Evolutionary conservation across 1,140 invertebrate species (phyloP).

Genomic region (Pararge aegeria): DNA sequence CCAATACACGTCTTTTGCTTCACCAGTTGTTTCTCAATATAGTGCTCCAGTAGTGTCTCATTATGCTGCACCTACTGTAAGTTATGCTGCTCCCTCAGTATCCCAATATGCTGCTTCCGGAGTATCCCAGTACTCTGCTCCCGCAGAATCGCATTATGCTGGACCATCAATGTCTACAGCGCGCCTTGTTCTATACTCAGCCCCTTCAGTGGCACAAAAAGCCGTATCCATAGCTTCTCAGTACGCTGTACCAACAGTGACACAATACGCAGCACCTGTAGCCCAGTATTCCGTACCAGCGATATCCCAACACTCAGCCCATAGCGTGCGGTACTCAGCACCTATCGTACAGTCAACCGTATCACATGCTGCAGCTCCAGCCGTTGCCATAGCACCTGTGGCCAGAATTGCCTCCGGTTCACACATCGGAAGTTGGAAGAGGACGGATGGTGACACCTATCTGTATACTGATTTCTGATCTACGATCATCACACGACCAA

Average conservation of each 20-base stretch:
- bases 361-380: constrained; percentile 37
- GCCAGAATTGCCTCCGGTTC: constrained; percentile 29
- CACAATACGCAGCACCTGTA: constrained; percentile 37
- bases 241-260: constrained; percentile 32
- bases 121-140: too few species aligned
- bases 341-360: constrained; percentile 41
- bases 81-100: constrained; percentile 36
- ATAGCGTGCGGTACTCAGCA: constrained; percentile 34
- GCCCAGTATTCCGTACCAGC: constrained; percentile 37
- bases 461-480: too few species aligned
- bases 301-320: constrained; percentile 31
- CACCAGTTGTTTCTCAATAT: too few species aligned
- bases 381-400: constrained; percentile 34
- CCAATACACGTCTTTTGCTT: too few species aligned
- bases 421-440: constrained; percentile 69
- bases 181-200: too few species aligned
- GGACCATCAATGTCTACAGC: constrained; percentile 37
- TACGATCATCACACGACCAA: too few species aligned
- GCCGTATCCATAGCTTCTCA: constrained; percentile 35
- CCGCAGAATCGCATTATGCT: constrained; percentile 23
- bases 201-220: constrained; percentile 34
- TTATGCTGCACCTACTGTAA: constrained; percentile 29
- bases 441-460: too few species aligned
- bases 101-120: constrained; percentile 36
- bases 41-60: constrained; percentile 33